Conservation (phyloP, 2,113 vertebrate genomes). For the Gracilinanus agilis region DNA sequence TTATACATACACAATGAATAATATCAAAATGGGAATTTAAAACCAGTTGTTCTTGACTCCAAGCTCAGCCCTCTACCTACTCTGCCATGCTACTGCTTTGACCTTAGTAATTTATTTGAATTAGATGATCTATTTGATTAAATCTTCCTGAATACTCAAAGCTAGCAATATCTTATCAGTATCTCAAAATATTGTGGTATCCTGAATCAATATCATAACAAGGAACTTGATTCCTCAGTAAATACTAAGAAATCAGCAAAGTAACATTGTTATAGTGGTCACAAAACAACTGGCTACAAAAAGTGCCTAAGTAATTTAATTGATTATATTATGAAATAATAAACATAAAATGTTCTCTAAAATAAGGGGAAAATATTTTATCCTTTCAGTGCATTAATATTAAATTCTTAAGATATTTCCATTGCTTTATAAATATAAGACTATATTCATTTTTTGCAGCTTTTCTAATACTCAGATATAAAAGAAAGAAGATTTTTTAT, state of each 20-base stretch:
- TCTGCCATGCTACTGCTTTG: not conserved
- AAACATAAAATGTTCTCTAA: not conserved
- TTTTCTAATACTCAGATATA: not conserved
- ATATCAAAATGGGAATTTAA: not conserved
- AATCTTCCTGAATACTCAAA: not conserved
- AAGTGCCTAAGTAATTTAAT: not conserved
- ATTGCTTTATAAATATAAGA: slow-evolving; percentile 35
- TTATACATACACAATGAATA: not conserved
- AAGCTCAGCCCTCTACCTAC: not conserved
- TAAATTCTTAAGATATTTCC: not conserved
- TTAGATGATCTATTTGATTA: not conserved
- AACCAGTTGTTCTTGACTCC: not conserved
- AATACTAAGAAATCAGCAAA: not conserved
- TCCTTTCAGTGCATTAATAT: not conserved
- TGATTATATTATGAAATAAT: not conserved
- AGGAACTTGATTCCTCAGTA: not conserved
- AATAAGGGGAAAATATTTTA: not conserved
- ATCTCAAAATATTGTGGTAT: not conserved
- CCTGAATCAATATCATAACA: not conserved
- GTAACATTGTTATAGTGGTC: not conserved
- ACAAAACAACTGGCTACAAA: not conserved
- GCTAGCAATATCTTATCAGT: not conserved
- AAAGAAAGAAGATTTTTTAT: not conserved
- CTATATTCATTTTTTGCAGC: not conserved
- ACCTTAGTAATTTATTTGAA: not conserved